These are phyloP conservation scores for Sander lucioperca DNA, from an alignment of 2,113 vertebrate species.

Conservation along the genomic window DNA sequence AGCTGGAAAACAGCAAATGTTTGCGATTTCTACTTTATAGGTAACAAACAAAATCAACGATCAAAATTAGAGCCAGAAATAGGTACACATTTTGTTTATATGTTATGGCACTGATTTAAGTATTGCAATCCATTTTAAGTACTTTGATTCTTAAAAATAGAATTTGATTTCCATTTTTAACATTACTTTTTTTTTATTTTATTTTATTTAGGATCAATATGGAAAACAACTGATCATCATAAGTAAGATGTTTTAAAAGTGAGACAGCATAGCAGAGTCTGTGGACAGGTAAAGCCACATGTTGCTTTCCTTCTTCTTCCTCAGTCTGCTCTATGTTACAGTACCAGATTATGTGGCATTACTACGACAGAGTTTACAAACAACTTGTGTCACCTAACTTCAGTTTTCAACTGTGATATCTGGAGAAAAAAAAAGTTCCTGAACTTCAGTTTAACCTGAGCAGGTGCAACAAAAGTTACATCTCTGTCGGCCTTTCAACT, in stretches of 20 bases:
- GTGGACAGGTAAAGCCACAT: slow-evolving; percentile 30
- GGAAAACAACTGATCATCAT: neutral
- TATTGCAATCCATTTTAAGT: neutral
- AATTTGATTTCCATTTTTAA: neutral
- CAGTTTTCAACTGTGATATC: neutral
- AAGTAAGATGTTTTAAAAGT: neutral
- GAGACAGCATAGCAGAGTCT: neutral
- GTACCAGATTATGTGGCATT: neutral
- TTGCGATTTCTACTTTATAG: neutral
- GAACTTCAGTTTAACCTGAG: neutral
- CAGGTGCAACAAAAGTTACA: neutral
- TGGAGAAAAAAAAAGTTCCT: neutral
- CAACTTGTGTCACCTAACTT: neutral
- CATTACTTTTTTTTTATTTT: neutral
- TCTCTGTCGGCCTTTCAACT: neutral
- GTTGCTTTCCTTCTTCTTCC: neutral
- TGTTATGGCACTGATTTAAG: neutral
- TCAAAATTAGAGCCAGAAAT: neutral
- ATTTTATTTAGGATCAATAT: neutral
- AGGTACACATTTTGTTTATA: neutral
- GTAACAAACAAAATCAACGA: neutral
- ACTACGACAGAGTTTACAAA: neutral
- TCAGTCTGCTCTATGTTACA: neutral
- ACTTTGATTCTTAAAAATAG: neutral
- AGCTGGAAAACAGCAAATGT: neutral